Percentiles rank a stretch among this genome's conserved stretches.
Evolutionary conservation across 2,888 invertebrate species (phyloP).

Genomic region (Chrysolina americana): DNA sequence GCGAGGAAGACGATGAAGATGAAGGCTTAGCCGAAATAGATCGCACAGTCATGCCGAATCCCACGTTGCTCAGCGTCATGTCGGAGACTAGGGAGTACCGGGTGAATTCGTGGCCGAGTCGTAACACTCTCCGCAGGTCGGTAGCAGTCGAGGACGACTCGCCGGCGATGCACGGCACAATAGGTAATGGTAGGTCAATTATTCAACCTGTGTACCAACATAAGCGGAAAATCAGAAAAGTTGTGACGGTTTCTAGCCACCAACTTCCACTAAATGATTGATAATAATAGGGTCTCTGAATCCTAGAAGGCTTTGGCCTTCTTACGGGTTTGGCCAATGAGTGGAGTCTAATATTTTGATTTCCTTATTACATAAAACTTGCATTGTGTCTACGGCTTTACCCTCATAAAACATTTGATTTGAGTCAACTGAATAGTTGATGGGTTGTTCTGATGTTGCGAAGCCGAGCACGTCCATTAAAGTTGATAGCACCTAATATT

Average conservation of each 20-base stretch:
- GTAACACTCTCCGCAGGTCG: conserved; percentile 73
- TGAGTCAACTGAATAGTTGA: too few species aligned
- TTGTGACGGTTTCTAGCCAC: conserved; percentile 23
- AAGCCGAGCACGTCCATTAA: too few species aligned
- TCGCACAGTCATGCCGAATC: conserved; percentile 49
- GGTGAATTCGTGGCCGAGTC: conserved; percentile 61
- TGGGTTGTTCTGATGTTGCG: too few species aligned
- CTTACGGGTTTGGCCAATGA: too few species aligned
- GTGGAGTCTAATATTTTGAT: too few species aligned
- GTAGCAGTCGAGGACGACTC: conserved; percentile 76
- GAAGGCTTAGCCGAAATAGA: conserved; percentile 54
- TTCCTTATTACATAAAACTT: too few species aligned
- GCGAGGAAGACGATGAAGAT: conserved; percentile 60
- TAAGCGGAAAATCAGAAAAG: conserved; percentile 22
- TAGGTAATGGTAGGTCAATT: conserved; percentile 42
- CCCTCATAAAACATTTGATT: too few species aligned
- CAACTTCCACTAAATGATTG: not conserved
- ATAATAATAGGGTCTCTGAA: too few species aligned
- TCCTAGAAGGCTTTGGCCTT: too few species aligned
- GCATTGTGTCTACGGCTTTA: too few species aligned
- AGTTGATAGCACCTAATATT: too few species aligned
- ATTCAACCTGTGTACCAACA: conserved; percentile 30
- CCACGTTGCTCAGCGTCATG: conserved; percentile 64
- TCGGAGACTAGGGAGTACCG: conserved; percentile 65
- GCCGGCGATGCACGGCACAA: conserved; percentile 36